Evolutionary conservation across 2,888 invertebrate species (phyloP).

Genomic region (Ecliptopera silaceata): DNA sequence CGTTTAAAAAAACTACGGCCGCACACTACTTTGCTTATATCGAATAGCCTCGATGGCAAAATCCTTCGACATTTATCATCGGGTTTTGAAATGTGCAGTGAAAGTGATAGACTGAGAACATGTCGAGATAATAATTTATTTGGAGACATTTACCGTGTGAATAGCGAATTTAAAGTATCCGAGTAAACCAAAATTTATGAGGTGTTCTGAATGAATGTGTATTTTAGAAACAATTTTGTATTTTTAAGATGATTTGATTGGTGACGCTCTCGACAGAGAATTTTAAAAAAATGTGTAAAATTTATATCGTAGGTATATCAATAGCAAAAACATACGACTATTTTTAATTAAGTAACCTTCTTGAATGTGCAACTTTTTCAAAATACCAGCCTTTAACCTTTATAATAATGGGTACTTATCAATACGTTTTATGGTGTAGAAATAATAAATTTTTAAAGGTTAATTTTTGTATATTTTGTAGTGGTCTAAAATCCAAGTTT

Average conservation of each 20-base stretch:
- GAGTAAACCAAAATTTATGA: conserved; percentile 22
- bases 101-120: conserved; percentile 29
- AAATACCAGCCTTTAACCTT: not conserved
- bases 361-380: too few relatives aligned
- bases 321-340: too few relatives aligned
- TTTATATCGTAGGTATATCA: too few relatives aligned
- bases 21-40: not conserved
- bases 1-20: too few relatives aligned
- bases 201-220: conserved; percentile 12
- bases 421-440: not conserved
- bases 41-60: not conserved
- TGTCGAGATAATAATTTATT: conserved; percentile 25
- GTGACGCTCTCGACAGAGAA: too few relatives aligned
- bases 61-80: not conserved
- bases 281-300: too few relatives aligned
- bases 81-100: not conserved
- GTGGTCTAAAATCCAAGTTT: not conserved
- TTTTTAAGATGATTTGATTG: not conserved
- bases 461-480: not conserved
- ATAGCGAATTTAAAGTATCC: conserved; percentile 14
- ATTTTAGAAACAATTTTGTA: not conserved
- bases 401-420: not conserved
- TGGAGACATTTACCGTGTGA: conserved; percentile 16
- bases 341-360: too few relatives aligned
- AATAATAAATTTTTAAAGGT: not conserved